Conservation (phyloP, 2,113 vertebrate genomes). For the Mohoua ochrocephala region DNA sequence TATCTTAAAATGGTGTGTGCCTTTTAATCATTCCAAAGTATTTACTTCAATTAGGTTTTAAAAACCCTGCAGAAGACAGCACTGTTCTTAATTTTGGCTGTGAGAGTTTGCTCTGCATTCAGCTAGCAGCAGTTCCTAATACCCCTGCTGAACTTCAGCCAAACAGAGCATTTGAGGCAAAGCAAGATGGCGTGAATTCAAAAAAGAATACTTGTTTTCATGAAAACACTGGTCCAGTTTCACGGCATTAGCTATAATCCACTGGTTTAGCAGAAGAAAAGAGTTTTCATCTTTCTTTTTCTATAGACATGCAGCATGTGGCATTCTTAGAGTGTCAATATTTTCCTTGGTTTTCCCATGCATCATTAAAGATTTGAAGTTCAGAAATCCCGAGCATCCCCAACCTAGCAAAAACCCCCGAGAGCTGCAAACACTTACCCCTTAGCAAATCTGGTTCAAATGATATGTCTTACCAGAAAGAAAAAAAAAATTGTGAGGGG, state of each 20-base stretch:
- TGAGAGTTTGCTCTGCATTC: constrained; percentile 47
- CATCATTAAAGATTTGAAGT: not conserved
- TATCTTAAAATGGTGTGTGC: constrained; percentile 73
- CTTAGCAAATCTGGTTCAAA: not conserved
- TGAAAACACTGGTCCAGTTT: constrained; percentile 56
- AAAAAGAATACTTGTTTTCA: constrained; percentile 24
- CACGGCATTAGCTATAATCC: constrained; percentile 42
- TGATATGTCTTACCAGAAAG: not conserved
- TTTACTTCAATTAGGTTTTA: constrained; percentile 64
- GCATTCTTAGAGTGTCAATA: not conserved
- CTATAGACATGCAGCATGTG: not conserved
- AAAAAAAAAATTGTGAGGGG: too few relatives aligned
- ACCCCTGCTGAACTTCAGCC: constrained; percentile 20
- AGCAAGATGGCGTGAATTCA: constrained; percentile 30
- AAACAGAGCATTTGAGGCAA: constrained; percentile 59
- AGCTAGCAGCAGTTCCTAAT: constrained; percentile 33
- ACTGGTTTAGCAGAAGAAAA: constrained; percentile 23
- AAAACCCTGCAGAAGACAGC: constrained; percentile 66
- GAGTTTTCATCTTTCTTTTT: not conserved
- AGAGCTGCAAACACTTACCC: not conserved
- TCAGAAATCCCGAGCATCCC: not conserved
- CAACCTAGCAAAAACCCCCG: not conserved
- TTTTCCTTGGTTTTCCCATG: not conserved
- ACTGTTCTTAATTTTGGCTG: constrained; percentile 72
- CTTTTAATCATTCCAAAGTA: constrained; percentile 76